Conservation (phyloP, 2,113 vertebrate genomes). For the Setophaga coronata region DNA sequence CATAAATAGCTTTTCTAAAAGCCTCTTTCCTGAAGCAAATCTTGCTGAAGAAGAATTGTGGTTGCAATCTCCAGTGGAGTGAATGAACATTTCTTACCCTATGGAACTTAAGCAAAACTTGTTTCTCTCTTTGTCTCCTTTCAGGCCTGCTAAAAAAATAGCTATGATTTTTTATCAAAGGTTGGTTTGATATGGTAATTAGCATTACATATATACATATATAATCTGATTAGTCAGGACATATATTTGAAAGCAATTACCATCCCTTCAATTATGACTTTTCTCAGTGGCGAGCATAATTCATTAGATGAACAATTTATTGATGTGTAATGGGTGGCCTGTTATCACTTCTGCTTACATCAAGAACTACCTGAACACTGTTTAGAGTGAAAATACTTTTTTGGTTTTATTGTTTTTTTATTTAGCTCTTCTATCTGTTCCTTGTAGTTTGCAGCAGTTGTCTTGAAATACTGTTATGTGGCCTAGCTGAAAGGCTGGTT, state of each 20-base stretch:
- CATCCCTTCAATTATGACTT: neutral
- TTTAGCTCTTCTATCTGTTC: neutral
- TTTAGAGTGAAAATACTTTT: neutral
- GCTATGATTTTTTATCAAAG: neutral
- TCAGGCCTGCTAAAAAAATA: neutral
- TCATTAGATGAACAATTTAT: neutral
- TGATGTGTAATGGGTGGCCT: neutral
- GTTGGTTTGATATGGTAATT: neutral
- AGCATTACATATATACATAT: neutral
- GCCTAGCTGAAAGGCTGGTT: accelerated
- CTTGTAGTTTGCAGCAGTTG: neutral
- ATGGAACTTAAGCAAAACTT: neutral
- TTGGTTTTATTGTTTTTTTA: neutral
- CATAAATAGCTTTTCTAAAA: neutral
- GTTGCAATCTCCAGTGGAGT: neutral
- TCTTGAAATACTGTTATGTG: neutral
- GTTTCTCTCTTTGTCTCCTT: neutral
- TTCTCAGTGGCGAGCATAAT: neutral
- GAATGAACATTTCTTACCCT: neutral
- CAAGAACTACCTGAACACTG: neutral
- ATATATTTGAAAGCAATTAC: neutral
- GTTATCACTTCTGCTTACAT: neutral
- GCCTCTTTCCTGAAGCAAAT: neutral
- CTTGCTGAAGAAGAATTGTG: neutral
- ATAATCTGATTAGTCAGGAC: neutral